A percentile compares a stretch with the other conserved stretches of the same genome.
Conservation (phyloP, 2,888 invertebrate species). For the Dolichopus griseipennis region DNA sequence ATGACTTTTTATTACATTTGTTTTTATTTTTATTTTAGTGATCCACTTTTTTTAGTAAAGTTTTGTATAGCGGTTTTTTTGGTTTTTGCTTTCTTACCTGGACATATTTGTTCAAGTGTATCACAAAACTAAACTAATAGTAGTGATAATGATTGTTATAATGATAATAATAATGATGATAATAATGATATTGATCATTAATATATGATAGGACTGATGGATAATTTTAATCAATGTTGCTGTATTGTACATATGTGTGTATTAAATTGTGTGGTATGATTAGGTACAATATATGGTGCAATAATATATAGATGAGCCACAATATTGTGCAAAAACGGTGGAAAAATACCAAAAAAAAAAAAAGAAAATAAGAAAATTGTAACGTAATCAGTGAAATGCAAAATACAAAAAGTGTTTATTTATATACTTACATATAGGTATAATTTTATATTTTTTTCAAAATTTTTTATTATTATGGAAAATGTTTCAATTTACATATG, state of each 20-base stretch:
- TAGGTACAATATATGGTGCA: background rate
- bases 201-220: background rate
- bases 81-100: background rate
- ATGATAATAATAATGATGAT: background rate
- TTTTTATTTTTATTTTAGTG: background rate
- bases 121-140: background rate
- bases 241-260: background rate
- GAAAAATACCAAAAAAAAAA: no score
- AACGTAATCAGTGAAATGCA: background rate
- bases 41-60: background rate
- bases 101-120: slow-evolving; percentile 3
- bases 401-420: background rate
- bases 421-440: background rate
- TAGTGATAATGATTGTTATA: no score
- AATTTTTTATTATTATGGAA: no score
- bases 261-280: background rate
- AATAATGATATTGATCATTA: background rate
- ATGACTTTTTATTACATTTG: background rate
- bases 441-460: no score
- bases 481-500: background rate
- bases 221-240: background rate
- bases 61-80: background rate
- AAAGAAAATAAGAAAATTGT: background rate
- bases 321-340: background rate
- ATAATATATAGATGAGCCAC: background rate